phyloP scores from a whole-genome alignment of 2,888 invertebrate genomes.

The Thecocarcelia acutangulata region DNA sequence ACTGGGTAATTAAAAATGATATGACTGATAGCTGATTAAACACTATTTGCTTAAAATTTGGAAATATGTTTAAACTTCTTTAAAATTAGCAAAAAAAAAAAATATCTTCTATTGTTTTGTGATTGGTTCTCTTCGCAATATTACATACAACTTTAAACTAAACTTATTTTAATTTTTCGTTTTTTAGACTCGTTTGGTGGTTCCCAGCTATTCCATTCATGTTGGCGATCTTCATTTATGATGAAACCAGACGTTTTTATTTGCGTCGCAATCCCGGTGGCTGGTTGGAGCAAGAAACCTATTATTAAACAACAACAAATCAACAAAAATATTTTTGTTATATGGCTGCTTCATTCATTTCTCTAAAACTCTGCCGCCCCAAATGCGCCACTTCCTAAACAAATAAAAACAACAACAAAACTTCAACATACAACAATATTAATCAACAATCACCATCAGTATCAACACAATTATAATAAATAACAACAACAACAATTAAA shows the following conservation, averaged over 20 bases:
- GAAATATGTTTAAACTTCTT: no score
- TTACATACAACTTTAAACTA: no score
- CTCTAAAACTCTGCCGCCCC: conserved; percentile 53
- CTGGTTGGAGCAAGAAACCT: conserved; percentile 99
- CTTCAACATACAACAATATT: conserved; percentile 22
- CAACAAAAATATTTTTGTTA: conserved; percentile 68
- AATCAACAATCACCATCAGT: conserved; percentile 27
- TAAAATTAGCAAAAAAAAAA: no score
- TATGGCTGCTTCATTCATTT: conserved; percentile 69
- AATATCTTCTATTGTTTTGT: no score
- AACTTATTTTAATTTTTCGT: neutral
- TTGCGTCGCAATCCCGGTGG: conserved; percentile 98
- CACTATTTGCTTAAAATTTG: no score
- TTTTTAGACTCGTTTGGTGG: conserved; percentile 97
- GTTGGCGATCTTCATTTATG: conserved; percentile 99
- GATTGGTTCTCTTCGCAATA: no score
- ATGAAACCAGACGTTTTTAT: conserved; percentile 98
- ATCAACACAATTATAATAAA: conserved; percentile 43
- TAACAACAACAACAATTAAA: conserved; percentile 16
- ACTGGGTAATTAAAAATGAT: no score
- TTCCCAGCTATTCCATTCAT: conserved; percentile 98
- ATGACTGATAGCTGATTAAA: no score
- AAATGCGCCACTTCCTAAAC: conserved; percentile 57
- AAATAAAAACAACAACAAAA: conserved; percentile 66
- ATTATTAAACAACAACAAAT: conserved; percentile 87